Percentiles rank a stretch among this genome's conserved stretches.
Conservation (phyloP, 2,888 invertebrate genomes). For the Polia nebulosa region DNA sequence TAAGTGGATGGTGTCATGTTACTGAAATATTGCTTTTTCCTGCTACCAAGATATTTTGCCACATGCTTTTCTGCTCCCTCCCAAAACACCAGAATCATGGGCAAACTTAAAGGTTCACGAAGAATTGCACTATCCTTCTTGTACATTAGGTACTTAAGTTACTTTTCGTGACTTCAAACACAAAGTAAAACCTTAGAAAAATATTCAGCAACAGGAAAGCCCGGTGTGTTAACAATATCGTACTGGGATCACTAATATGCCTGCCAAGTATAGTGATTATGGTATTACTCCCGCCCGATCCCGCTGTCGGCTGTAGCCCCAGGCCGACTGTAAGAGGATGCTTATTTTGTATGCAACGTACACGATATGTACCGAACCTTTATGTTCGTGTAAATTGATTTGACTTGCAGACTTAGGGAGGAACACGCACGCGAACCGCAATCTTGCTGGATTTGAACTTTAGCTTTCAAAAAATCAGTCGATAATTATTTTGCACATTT, state of each 20-base stretch:
- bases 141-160: neutral
- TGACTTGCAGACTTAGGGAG: constrained; percentile 9
- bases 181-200: constrained; percentile 22
- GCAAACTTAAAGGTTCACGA: no score
- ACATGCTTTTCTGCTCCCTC: no score
- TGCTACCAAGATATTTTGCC: no score
- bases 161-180: constrained; percentile 16
- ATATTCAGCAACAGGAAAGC: constrained; percentile 14
- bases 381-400: constrained; percentile 44
- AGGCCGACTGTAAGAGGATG: constrained; percentile 21
- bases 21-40: neutral
- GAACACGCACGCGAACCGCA: constrained; percentile 26
- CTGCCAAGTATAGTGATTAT: constrained; percentile 53
- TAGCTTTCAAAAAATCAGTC: neutral
- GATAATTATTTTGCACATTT: neutral
- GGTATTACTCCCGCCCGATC: constrained; percentile 39
- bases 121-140: neutral
- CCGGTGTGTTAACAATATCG: constrained; percentile 53
- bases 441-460: constrained; percentile 2
- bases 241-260: constrained; percentile 50
- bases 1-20: neutral
- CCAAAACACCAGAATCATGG: no score
- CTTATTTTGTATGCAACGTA: constrained; percentile 15
- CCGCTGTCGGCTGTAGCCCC: constrained; percentile 35
- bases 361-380: constrained; percentile 21